phyloP scores from a whole-genome alignment of 2,797 vertebrate species.

The Trichosurus vulpecula region DNA sequence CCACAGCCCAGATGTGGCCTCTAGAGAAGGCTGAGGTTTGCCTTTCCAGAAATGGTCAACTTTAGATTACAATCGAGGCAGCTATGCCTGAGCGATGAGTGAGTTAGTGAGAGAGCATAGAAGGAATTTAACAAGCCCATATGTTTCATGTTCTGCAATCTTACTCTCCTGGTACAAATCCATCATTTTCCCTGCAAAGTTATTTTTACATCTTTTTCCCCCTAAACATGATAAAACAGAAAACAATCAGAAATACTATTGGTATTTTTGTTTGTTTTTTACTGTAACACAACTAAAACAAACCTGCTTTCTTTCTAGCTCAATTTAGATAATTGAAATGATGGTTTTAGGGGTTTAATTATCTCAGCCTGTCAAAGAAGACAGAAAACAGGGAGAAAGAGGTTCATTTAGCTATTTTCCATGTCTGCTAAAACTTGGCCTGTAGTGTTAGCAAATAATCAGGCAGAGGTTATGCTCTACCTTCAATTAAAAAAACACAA shows the following conservation, averaged over 20 bases:
- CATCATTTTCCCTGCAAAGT: constrained; percentile 47
- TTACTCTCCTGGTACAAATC: constrained; percentile 65
- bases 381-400: not conserved
- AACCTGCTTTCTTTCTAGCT: constrained; percentile 42
- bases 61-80: constrained; percentile 55
- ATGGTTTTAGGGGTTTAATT: constrained; percentile 66
- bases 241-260: not conserved
- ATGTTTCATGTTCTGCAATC: constrained; percentile 67
- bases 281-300: constrained; percentile 54
- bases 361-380: constrained; percentile 10
- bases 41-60: constrained; percentile 79
- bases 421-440: constrained; percentile 2
- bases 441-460: not conserved
- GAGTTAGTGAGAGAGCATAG: constrained; percentile 38
- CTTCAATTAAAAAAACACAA: constrained; percentile 20
- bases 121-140: constrained; percentile 63
- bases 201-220: constrained; percentile 51
- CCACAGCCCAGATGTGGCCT: constrained; percentile 76
- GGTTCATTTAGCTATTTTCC: accelerated
- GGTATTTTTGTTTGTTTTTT: constrained; percentile 7
- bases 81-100: constrained; percentile 60
- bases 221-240: constrained; percentile 41
- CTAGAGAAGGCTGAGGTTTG: constrained; percentile 78
- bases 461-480: not conserved
- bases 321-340: constrained; percentile 25